phyloP scores from a whole-genome alignment of 1,140 invertebrate species.

The Sarcophaga bullata region DNA sequence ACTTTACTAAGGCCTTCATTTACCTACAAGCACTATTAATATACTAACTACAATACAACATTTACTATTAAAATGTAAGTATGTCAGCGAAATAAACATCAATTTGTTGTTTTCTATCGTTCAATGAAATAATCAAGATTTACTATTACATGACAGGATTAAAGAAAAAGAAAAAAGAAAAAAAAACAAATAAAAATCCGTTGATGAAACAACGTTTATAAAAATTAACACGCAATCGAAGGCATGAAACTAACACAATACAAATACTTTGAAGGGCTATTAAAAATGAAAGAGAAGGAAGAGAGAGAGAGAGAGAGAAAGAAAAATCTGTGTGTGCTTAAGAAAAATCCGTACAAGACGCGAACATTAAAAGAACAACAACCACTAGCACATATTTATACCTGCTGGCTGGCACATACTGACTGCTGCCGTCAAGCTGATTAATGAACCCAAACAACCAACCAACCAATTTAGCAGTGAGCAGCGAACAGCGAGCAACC shows the following conservation, averaged over 20 bases:
- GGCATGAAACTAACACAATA: neutral
- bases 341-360: neutral
- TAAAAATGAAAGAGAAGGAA: neutral
- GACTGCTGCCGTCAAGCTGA: neutral
- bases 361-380: neutral
- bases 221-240: slow-evolving; percentile 2
- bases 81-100: slow-evolving; percentile 18
- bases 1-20: too few species aligned
- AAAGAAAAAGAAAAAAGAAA: neutral
- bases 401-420: neutral
- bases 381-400: neutral
- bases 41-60: neutral
- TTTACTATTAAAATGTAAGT: neutral
- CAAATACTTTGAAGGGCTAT: neutral
- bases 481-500: neutral
- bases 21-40: neutral
- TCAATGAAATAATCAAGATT: slow-evolving; percentile 6
- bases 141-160: neutral
- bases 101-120: neutral
- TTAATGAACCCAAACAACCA: neutral
- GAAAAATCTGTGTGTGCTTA: too few species aligned
- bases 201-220: neutral
- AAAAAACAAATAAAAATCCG: neutral
- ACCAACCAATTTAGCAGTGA: neutral
- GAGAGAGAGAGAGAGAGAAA: neutral